Conservation (phyloP, 2,888 invertebrate genomes). For the Sarcophaga caerulescens region DNA sequence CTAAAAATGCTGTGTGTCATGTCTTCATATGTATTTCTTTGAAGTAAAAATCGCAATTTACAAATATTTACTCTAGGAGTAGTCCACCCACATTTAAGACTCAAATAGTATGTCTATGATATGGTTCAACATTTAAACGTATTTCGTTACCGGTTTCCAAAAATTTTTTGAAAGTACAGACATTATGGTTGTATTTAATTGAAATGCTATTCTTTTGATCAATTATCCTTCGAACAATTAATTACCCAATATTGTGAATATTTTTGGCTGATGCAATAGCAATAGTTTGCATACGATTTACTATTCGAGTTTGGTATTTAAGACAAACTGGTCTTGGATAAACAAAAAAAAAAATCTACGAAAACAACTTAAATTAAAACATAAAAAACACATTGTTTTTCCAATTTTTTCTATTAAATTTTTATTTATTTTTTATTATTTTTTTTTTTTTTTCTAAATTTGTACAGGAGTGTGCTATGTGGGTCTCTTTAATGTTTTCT, state of each 20-base stretch:
- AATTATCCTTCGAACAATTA: conserved; percentile 57
- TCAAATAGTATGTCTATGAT: too few species aligned
- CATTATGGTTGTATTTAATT: background rate
- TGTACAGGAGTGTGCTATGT: conserved; percentile 10
- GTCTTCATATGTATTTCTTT: too few species aligned
- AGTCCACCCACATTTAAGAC: too few species aligned
- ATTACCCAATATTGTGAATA: conserved; percentile 33
- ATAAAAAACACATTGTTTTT: conserved; percentile 11
- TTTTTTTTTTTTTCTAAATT: background rate
- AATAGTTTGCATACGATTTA: conserved; percentile 36
- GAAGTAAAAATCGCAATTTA: too few species aligned
- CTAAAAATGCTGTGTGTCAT: too few species aligned
- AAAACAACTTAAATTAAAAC: conserved; percentile 50
- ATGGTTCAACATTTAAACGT: too few species aligned
- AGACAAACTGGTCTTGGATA: background rate
- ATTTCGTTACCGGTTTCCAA: background rate
- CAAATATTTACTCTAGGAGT: too few species aligned
- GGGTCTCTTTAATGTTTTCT: conserved; percentile 29
- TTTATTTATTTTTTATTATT: too few species aligned
- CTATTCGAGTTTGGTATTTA: conserved; percentile 7
- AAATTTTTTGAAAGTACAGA: conserved; percentile 32
- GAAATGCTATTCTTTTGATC: background rate
- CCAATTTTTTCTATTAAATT: too few species aligned
- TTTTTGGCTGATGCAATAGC: conserved; percentile 60
- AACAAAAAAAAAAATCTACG: conserved; percentile 37